Evolutionary conservation across 1,140 invertebrate genomes (phyloP), one percentile per base, ranked within the genome.

Genomic region (Lanistes nyassanus): DNA sequence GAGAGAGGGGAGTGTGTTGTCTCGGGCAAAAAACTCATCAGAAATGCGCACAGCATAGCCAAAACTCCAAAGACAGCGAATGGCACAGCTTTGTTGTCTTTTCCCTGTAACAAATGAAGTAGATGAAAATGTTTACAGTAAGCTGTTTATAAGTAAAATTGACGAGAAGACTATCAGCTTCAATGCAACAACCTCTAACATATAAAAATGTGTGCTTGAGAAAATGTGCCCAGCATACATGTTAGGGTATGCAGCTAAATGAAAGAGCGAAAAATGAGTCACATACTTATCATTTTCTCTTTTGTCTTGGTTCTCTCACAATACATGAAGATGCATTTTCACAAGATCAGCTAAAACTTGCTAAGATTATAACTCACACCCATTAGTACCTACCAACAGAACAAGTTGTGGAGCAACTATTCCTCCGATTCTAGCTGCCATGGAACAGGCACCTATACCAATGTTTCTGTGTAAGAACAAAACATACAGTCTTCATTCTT

Each of bases 391-490:
- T 66, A 86, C 84, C 78, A 87, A 65, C 11, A 58, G 80, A 34
- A 81, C 80, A 74, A 87, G 73, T 77, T 85, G 83, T 78, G 90
- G 89, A 1, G 91, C 90, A 29, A 89, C 65, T 68, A 91, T 90
- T 9, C 89, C 89, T 51, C 91, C 91, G 42, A 92, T 77, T 65
- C 91, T 84, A 16, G 90, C 90, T 47, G 90, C 85, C 86, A 91
- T 90, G 7, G 90, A 90, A 77, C 91, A 91, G 29, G 87, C 78
- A 23, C 89, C 90, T 72, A 92, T 86, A 2, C 89, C 90, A 60
- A 88, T 86, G 79, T 91, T 91, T 76, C 85, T 85, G 74, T 23
- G 76, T 77, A 39, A 29, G 31, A 56, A 74, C 34, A 73, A 31
- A 29, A 29, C 21, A 13, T 26, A 16, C 56, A 26, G 11, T 26